A percentile compares a stretch with the other conserved stretches of the same genome.
These are phyloP conservation scores for Oreohelix idahoensis DNA, from an alignment of 1,140 invertebrate genomes.

Conservation along the genomic window DNA sequence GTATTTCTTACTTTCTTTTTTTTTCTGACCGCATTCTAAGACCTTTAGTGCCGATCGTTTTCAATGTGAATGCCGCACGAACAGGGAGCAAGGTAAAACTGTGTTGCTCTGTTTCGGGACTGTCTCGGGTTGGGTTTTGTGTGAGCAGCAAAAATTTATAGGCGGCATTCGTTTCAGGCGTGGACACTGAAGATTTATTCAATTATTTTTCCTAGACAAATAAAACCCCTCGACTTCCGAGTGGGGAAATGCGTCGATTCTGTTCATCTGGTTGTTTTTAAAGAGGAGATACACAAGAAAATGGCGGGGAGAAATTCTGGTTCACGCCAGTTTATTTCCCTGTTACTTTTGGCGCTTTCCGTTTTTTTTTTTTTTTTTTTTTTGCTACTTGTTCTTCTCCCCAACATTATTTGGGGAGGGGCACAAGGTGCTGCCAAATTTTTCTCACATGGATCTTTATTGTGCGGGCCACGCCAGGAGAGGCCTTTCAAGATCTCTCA, in stretches of 20 bases:
- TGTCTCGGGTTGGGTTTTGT: background rate
- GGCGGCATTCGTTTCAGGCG: background rate
- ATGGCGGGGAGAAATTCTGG: background rate
- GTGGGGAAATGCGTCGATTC: background rate
- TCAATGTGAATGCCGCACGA: background rate
- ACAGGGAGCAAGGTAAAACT: background rate
- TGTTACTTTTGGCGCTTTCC: too few relatives aligned
- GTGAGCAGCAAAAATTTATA: background rate
- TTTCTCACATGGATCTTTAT: too few relatives aligned
- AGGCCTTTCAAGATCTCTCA: too few relatives aligned
- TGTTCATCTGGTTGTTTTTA: background rate
- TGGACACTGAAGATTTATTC: conserved; percentile 1
- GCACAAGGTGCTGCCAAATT: too few relatives aligned
- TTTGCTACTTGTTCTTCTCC: too few relatives aligned
- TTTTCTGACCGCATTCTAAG: background rate
- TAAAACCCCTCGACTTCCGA: background rate
- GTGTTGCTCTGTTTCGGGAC: background rate
- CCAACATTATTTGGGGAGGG: too few relatives aligned
- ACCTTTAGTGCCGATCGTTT: background rate
- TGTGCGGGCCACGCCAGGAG: too few relatives aligned
- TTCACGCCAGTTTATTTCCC: background rate
- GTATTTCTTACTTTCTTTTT: background rate
- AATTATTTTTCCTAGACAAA: background rate
- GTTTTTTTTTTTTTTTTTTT: too few relatives aligned
- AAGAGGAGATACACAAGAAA: conserved; percentile 9